A percentile compares a stretch with the other conserved stretches of the same genome.
phyloP scores from a whole-genome alignment of 2,888 invertebrate genomes.

The Calameuta filiformis region DNA sequence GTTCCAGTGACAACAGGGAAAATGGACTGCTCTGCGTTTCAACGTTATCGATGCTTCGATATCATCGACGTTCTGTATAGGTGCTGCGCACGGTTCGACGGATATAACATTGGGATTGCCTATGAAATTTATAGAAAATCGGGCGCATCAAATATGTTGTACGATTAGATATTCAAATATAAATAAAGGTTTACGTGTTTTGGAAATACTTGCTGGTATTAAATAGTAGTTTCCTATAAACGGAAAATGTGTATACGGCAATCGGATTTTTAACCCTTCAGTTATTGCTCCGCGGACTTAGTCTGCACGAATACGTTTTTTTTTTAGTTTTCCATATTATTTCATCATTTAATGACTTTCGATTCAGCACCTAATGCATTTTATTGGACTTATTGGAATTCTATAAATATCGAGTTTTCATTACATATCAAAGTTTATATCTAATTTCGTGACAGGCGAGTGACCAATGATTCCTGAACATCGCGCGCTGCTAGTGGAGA shows the following conservation, averaged over 20 bases:
- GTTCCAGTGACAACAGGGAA: conserved; percentile 19
- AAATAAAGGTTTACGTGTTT: background rate
- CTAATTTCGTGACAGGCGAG: no score
- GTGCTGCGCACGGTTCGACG: background rate
- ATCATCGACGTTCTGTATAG: background rate
- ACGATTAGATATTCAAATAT: background rate
- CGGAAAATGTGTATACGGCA: background rate
- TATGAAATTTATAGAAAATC: background rate
- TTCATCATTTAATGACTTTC: no score
- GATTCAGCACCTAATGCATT: no score
- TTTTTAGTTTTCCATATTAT: no score
- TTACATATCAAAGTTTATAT: no score
- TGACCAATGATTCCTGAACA: no score
- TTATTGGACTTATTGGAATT: no score
- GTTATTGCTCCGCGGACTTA: no score
- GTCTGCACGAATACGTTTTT: no score
- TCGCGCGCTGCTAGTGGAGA: no score
- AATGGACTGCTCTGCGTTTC: conserved; percentile 12
- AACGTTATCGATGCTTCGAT: background rate
- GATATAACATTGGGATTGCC: background rate
- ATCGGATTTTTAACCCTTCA: background rate
- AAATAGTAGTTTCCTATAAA: background rate
- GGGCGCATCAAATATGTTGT: background rate
- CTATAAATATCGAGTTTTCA: no score
- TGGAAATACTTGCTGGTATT: background rate